Percentiles rank a stretch among this genome's conserved stretches.
These are phyloP conservation scores for Elegia similella DNA, from an alignment of 2,888 invertebrate genomes.

Conservation along the genomic window DNA sequence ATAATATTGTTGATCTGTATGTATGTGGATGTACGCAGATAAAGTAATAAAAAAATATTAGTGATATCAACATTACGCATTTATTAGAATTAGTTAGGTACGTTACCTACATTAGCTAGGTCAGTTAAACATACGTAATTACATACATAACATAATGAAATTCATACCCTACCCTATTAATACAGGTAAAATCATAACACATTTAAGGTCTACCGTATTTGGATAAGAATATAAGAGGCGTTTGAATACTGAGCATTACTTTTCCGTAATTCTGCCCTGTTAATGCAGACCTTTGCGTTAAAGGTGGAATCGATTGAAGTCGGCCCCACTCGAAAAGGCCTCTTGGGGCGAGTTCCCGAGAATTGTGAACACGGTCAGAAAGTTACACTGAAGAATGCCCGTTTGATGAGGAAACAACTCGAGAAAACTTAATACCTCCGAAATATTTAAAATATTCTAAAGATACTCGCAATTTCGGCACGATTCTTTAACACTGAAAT, in stretches of 20 bases:
- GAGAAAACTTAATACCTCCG: neutral
- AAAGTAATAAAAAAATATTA: no score
- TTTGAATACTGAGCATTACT: neutral
- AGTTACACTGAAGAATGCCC: constrained; percentile 10
- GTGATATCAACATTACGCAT: no score
- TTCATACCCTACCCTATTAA: no score
- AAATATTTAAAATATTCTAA: constrained; percentile 3
- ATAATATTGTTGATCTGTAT: no score
- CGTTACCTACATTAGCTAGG: no score
- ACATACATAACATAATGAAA: no score
- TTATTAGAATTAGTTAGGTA: no score
- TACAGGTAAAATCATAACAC: no score
- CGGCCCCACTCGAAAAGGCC: constrained; percentile 10
- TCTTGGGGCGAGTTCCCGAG: constrained; percentile 8
- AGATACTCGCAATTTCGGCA: neutral
- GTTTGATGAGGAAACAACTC: constrained; percentile 13
- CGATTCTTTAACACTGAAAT: neutral
- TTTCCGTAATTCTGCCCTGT: neutral
- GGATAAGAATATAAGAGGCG: neutral
- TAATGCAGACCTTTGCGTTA: constrained; percentile 1
- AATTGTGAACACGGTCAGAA: constrained; percentile 13
- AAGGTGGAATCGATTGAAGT: constrained; percentile 13
- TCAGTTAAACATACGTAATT: no score
- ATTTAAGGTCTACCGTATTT: no score
- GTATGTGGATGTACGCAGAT: no score